These are phyloP conservation scores for Drosophila formosana DNA, from an alignment of 2,888 invertebrate genomes.

Conservation along the genomic window DNA sequence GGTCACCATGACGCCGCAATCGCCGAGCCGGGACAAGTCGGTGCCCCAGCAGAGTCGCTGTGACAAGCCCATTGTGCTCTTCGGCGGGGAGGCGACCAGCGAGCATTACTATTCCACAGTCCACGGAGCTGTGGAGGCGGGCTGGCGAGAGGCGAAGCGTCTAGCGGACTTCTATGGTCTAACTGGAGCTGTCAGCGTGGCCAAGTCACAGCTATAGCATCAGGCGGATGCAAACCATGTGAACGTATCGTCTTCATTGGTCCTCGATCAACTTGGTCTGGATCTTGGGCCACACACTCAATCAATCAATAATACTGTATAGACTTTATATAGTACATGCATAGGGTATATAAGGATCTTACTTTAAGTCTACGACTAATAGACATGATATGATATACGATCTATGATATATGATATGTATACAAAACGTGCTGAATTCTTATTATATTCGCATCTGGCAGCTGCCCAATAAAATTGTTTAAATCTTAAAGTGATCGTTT, in stretches of 20 bases:
- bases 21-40: slow-evolving; percentile 46
- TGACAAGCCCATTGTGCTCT: slow-evolving; percentile 87
- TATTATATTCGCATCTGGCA: slow-evolving; percentile 14
- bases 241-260: slow-evolving; percentile 5
- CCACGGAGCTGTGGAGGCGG: slow-evolving; percentile 91
- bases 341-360: slow-evolving; percentile 33
- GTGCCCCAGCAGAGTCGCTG: slow-evolving; percentile 73
- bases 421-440: slow-evolving; percentile 34
- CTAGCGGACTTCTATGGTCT: slow-evolving; percentile 84
- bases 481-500: not conserved
- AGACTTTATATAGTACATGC: slow-evolving; percentile 53
- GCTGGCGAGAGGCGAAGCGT: slow-evolving; percentile 90
- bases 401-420: slow-evolving; percentile 18
- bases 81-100: slow-evolving; percentile 90
- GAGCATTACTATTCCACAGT: slow-evolving; percentile 89
- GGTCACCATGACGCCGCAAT: slow-evolving; percentile 85
- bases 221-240: slow-evolving; percentile 22
- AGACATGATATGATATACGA: slow-evolving; percentile 10
- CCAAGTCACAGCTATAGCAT: slow-evolving; percentile 81
- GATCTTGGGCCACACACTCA: slow-evolving; percentile 33
- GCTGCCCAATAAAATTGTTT: slow-evolving; percentile 57
- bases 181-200: slow-evolving; percentile 18
- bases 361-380: slow-evolving; percentile 38
- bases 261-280: slow-evolving; percentile 34
- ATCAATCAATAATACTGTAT: slow-evolving; percentile 53